A percentile compares a stretch with the other conserved stretches of the same genome.
These are phyloP conservation scores for Laothoe populi DNA, from an alignment of 2,888 invertebrate species.

Conservation along the genomic window DNA sequence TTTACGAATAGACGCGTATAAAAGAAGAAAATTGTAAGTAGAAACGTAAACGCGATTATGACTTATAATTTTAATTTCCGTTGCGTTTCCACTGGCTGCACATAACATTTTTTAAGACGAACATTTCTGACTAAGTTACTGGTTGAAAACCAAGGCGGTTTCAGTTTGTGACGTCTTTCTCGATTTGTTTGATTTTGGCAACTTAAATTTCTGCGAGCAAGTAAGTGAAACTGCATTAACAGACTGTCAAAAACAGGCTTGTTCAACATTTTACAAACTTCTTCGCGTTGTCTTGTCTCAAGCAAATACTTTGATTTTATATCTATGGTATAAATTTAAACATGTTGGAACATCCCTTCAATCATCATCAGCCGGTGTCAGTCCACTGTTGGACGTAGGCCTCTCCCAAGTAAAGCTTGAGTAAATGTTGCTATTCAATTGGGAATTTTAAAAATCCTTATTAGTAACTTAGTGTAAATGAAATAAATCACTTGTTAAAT, in stretches of 20 bases:
- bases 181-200: slow-evolving; percentile 55
- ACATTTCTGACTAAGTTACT: background rate
- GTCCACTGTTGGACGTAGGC: too few species aligned
- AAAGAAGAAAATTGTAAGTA: too few species aligned
- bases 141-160: slow-evolving; percentile 8
- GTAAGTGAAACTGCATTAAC: slow-evolving; percentile 40
- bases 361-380: too few species aligned
- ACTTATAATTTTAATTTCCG: background rate
- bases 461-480: too few species aligned
- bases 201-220: slow-evolving; percentile 50
- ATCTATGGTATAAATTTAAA: background rate
- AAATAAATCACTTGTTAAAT: too few species aligned
- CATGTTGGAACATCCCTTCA: too few species aligned
- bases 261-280: slow-evolving; percentile 12
- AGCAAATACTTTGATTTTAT: background rate
- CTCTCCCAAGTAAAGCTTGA: too few species aligned
- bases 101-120: background rate
- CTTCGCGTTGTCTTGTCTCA: slow-evolving; percentile 2
- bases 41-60: too few species aligned
- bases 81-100: background rate
- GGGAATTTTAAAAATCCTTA: too few species aligned
- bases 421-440: too few species aligned
- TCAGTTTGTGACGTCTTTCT: slow-evolving; percentile 55
- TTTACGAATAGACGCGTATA: too few species aligned
- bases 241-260: slow-evolving; percentile 33